Evolutionary conservation across 1,140 invertebrate species (phyloP).

Genomic region (Fragariocoptes setiger): DNA sequence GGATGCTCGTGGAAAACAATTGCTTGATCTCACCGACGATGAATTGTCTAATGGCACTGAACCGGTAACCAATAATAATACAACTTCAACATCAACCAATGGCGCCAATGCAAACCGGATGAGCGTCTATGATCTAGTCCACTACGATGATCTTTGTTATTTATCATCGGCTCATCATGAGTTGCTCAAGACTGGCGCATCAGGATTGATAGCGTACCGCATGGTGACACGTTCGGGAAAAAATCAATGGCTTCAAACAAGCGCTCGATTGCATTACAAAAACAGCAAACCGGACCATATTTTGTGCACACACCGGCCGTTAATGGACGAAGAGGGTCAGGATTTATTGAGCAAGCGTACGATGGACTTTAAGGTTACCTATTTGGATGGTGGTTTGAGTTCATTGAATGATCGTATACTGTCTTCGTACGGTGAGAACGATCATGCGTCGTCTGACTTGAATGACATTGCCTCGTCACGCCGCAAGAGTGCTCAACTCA

Average conservation of each 20-base stretch:
- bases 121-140: conserved; percentile 81
- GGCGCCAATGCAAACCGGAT: no score
- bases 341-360: conserved; percentile 80
- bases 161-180: conserved; percentile 95
- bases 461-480: conserved; percentile 5
- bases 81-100: no score
- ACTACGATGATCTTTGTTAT: conserved; percentile 82
- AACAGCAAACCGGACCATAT: conserved; percentile 97
- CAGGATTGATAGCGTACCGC: conserved; percentile 87
- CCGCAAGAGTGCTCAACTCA: conserved; percentile 22
- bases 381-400: conserved; percentile 49
- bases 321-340: conserved; percentile 93
- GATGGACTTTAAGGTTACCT: conserved; percentile 95
- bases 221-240: conserved; percentile 53
- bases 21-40: conserved; percentile 65
- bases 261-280: conserved; percentile 82
- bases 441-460: neutral
- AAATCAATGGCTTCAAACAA: conserved; percentile 95
- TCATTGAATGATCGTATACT: conserved; percentile 22
- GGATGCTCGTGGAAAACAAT: conserved; percentile 80
- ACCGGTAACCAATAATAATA: no score
- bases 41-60: conserved; percentile 65
- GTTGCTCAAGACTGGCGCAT: conserved; percentile 84
- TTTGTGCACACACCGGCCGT: conserved; percentile 77
- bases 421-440: conserved; percentile 9